Conservation (phyloP, 2,797 vertebrate species). For the Microhierax caerulescens region DNA sequence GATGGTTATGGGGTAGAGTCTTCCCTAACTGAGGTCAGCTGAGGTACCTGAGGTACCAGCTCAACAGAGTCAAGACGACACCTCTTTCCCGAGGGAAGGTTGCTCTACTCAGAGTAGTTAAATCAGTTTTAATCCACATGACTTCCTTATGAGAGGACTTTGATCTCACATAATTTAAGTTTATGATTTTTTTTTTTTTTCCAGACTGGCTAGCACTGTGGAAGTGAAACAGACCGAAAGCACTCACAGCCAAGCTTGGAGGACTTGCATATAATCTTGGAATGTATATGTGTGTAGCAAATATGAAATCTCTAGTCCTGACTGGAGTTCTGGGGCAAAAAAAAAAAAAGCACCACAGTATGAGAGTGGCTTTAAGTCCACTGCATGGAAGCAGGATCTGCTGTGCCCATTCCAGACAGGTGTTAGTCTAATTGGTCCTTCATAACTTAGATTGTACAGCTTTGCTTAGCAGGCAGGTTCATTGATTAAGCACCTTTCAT, state of each 20-base stretch:
- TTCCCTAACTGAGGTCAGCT: not conserved
- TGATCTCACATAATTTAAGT: not conserved
- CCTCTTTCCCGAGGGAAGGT: not conserved
- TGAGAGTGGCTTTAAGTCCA: not conserved
- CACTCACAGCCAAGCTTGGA: not conserved
- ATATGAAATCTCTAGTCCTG: not conserved
- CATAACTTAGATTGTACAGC: not conserved
- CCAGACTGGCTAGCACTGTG: not conserved
- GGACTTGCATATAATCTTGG: no score
- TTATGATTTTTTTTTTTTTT: not conserved
- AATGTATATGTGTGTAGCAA: not conserved
- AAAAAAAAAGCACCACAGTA: not conserved
- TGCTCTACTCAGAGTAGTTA: not conserved
- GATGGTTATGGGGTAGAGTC: not conserved
- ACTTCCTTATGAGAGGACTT: not conserved
- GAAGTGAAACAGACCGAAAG: not conserved
- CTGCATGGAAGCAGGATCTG: not conserved
- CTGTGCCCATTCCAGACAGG: slow-evolving; percentile 10
- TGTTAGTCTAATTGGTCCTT: slow-evolving; percentile 35
- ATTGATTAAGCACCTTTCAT: not conserved
- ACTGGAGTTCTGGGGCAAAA: not conserved
- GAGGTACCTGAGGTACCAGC: not conserved
- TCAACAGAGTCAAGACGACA: not conserved
- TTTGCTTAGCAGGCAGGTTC: not conserved
- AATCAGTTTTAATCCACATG: not conserved